These are phyloP conservation scores for Calliopum simillimum DNA, from an alignment of 2,888 invertebrate species.

Conservation along the genomic window DNA sequence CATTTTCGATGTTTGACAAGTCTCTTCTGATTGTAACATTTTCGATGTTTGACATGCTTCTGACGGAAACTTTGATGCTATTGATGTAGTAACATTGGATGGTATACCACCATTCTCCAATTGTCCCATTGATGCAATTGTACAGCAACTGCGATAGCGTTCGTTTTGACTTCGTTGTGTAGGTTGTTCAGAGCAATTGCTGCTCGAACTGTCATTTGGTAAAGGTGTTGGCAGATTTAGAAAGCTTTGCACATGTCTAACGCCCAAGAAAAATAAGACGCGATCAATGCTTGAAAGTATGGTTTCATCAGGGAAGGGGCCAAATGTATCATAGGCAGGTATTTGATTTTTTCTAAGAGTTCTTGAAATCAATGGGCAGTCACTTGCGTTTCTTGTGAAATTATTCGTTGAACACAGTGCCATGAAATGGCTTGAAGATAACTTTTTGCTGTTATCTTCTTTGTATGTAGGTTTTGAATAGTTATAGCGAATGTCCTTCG, in stretches of 20 bases:
- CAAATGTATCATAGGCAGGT: constrained; percentile 45
- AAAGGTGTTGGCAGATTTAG: constrained; percentile 37
- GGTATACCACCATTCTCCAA: neutral
- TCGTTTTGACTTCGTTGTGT: neutral
- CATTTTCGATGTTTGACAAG: too few species aligned
- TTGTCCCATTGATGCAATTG: neutral
- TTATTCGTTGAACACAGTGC: constrained; percentile 6
- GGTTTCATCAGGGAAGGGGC: constrained; percentile 60
- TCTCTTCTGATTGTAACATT: too few species aligned
- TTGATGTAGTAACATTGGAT: too few species aligned
- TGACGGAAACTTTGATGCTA: too few species aligned
- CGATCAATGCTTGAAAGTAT: constrained; percentile 55
- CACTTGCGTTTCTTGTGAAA: too few species aligned
- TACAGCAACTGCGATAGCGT: constrained; percentile 19
- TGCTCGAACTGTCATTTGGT: constrained; percentile 17
- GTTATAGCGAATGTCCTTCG: too few species aligned
- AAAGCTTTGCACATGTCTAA: constrained; percentile 39
- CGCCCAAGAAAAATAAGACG: constrained; percentile 52
- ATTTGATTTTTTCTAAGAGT: constrained; percentile 39
- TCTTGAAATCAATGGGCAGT: constrained; percentile 39
- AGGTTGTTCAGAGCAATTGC: constrained; percentile 36
- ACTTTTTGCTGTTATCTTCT: too few species aligned
- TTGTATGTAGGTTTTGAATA: too few species aligned
- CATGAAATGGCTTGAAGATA: neutral
- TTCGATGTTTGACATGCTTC: too few species aligned